These are phyloP conservation scores for Anthopleura sola DNA, from an alignment of 64 coral and sea anemone species.

Conservation along the genomic window DNA sequence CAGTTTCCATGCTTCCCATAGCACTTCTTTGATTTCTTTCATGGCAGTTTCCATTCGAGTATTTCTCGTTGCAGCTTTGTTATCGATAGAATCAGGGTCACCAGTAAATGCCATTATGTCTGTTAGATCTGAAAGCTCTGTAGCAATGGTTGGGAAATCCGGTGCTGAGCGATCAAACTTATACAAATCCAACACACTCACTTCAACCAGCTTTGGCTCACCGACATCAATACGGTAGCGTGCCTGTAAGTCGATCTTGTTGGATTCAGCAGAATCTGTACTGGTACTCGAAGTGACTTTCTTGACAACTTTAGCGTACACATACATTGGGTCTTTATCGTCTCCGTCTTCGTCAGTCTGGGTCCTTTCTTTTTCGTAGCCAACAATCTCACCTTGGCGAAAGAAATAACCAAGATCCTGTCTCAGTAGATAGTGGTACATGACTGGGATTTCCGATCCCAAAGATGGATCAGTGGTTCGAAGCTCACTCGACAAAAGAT, in stretches of 20 bases:
- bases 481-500: slow-evolving; percentile 63
- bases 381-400: slow-evolving; percentile 89
- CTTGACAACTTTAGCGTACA: slow-evolving; percentile 86
- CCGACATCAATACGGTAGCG: slow-evolving; percentile 95
- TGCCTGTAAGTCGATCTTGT: slow-evolving; percentile 75
- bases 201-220: slow-evolving; percentile 77
- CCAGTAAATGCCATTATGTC: slow-evolving; percentile 75
- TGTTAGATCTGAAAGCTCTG: slow-evolving; percentile 51
- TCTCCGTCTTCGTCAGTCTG: slow-evolving; percentile 61
- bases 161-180: slow-evolving; percentile 88
- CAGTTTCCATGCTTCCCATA: slow-evolving; percentile 97
- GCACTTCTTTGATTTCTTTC: slow-evolving; percentile 83
- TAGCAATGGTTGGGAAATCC: slow-evolving; percentile 23
- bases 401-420: slow-evolving; percentile 92
- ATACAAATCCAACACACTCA: slow-evolving; percentile 86
- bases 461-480: slow-evolving; percentile 71
- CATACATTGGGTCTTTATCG: slow-evolving; percentile 80
- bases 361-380: slow-evolving; percentile 74
- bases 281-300: slow-evolving; percentile 67
- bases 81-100: slow-evolving; percentile 46
- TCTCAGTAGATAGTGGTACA: slow-evolving; percentile 90
- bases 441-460: slow-evolving; percentile 86
- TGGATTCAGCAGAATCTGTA: slow-evolving; percentile 24
- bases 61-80: slow-evolving; percentile 50
- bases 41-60: slow-evolving; percentile 74